Base-by-base conservation (phyloP, 2,113 vertebrate species). In the Ptilonorhynchus violaceus region DNA sequence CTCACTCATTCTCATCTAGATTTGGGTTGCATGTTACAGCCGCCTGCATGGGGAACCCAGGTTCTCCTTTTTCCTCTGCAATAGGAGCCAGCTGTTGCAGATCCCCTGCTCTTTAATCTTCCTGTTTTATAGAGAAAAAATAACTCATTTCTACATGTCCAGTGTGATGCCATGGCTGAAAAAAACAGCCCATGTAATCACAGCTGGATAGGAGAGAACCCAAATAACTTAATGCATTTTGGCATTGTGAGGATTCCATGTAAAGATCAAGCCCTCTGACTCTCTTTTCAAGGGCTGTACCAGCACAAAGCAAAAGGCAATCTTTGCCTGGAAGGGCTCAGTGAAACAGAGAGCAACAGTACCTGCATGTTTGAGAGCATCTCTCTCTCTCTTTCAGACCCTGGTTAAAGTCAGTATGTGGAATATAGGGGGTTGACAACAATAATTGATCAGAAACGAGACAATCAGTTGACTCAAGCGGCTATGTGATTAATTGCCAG, bases 361-460 rank as follows among this genome's bases (percentile, higher is more conserved):
- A 62, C 15, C 44, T 72, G 33, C 15, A 37, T 3, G 10, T 30
- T 75, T 80, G 52, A 91, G 56, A 87, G 42, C 33, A 23, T 53
- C 17, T 18, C 4, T 23, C 11, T 42, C 15, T 50, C 17, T 89
- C 25, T 83, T 74, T 68, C 44, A 79, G 76, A 79, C 11, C 6
- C 13, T 62, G 35, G 37, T 58, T 80, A 1, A 1, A 33, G 82
- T 70, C 84, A 63, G 64, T 31, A 64, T 42, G 47, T 42, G 91
- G 60, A 89, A 82, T 83, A 73, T 5, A 64, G 72, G 63, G 62
- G 63, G 7, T 50, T 94, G 74, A 85, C 62, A 90, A 88, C 60
- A 89, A 67, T 91, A 96, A 96, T 94, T 94, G 94, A 92, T 96
- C 90, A 94, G 89, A 96, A 94, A 92, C 46, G 53, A 93, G 78